Evolutionary conservation across 2,888 invertebrate species (phyloP).

Genomic region (Ectemnius cavifrons): DNA sequence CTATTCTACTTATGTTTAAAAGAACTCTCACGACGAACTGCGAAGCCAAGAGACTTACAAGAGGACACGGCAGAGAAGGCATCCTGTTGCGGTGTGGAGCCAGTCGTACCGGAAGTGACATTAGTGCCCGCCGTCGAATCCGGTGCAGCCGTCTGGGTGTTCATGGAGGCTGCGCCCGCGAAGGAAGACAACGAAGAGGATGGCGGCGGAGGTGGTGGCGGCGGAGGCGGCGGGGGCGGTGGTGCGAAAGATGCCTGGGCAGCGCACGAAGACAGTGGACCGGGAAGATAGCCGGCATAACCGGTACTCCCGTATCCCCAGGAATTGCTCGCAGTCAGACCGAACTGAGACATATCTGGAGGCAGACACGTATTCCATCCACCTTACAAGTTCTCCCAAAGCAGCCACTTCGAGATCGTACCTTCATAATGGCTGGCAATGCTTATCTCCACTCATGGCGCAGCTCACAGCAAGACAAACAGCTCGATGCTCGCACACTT

Average conservation of each 20-base stretch:
- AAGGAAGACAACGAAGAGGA: slow-evolving; percentile 71
- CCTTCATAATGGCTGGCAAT: too few relatives aligned
- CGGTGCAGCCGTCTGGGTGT: slow-evolving; percentile 68
- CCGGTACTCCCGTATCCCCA: slow-evolving; percentile 94
- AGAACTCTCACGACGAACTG: too few relatives aligned
- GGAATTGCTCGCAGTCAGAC: slow-evolving; percentile 89
- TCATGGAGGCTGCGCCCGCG: slow-evolving; percentile 72
- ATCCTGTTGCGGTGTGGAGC: slow-evolving; percentile 72
- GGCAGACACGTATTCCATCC: slow-evolving; percentile 29
- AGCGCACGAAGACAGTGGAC: slow-evolving; percentile 86
- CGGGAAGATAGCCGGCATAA: slow-evolving; percentile 90
- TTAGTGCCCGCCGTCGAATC: slow-evolving; percentile 74
- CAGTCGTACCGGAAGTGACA: slow-evolving; percentile 68
- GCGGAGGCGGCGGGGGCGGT: slow-evolving; percentile 70
- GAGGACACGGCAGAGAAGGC: slow-evolving; percentile 75
- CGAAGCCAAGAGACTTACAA: slow-evolving; percentile 62
- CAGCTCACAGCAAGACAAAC: too few relatives aligned
- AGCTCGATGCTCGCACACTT: too few relatives aligned
- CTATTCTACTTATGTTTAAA: too few relatives aligned
- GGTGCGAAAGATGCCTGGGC: slow-evolving; percentile 78
- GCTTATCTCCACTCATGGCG: too few relatives aligned
- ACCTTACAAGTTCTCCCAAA: slow-evolving; percentile 5
- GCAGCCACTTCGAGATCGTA: not conserved
- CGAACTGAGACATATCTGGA: slow-evolving; percentile 92
- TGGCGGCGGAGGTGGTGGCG: slow-evolving; percentile 67